phyloP scores from a whole-genome alignment of 2,797 vertebrate species.

The Acanthurus tractus region DNA sequence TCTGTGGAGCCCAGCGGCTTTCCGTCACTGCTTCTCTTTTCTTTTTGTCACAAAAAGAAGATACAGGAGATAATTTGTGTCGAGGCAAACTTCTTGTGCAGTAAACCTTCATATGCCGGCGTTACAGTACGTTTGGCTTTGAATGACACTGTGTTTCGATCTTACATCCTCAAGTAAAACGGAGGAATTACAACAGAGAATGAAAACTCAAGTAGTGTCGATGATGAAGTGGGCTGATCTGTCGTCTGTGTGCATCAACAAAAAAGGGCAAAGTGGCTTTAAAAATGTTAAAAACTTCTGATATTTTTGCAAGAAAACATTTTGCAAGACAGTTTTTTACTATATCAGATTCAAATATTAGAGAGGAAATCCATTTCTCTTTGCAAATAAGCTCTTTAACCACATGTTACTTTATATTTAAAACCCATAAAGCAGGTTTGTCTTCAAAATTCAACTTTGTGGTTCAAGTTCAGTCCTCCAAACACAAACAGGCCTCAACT shows the following conservation, averaged over 20 bases:
- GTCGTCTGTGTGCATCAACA: conserved; percentile 25
- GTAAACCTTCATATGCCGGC: conserved; percentile 78
- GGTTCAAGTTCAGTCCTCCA: conserved; percentile 17
- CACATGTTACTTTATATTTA: conserved; percentile 27
- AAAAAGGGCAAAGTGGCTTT: conserved; percentile 14
- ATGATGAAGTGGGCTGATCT: conserved; percentile 30
- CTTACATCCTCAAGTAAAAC: conserved; percentile 67
- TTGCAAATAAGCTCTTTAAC: neutral
- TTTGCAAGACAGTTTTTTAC: conserved; percentile 76
- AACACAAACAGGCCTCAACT: neutral
- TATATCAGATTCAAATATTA: conserved; percentile 78
- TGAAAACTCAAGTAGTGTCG: conserved; percentile 53
- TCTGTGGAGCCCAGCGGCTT: conserved; percentile 77
- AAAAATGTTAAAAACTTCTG: conserved; percentile 21
- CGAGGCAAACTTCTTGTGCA: conserved; percentile 75
- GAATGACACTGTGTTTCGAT: conserved; percentile 74
- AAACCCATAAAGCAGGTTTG: conserved; percentile 38
- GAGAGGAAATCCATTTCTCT: conserved; percentile 53
- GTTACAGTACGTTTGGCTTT: conserved; percentile 88
- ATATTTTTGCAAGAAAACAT: neutral
- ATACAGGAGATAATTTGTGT: conserved; percentile 74
- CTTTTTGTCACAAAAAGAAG: conserved; percentile 1
- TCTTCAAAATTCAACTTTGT: conserved; percentile 1
- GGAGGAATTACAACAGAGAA: conserved; percentile 44
- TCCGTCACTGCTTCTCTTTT: conserved; percentile 75